phyloP scores from a whole-genome alignment of 2,888 invertebrate genomes.

The Caenorhabditis sp. region DNA sequence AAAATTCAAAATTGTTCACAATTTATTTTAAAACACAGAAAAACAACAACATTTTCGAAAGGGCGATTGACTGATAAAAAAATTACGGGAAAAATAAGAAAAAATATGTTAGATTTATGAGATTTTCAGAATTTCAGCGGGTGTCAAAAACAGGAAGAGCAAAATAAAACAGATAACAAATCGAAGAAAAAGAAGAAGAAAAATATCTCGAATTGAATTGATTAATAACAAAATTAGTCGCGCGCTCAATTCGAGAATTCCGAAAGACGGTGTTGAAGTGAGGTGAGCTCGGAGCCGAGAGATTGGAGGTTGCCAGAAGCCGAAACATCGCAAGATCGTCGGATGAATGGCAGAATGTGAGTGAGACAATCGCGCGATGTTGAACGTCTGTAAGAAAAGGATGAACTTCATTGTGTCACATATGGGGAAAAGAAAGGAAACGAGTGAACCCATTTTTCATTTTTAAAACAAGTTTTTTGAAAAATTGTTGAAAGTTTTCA shows the following conservation, averaged over 20 bases:
- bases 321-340: slow-evolving; percentile 35
- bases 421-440: too few species aligned
- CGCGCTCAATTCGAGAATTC: slow-evolving; percentile 16
- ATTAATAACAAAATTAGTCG: neutral
- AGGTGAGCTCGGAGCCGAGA: slow-evolving; percentile 27
- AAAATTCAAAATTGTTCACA: neutral
- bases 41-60: neutral
- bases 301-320: slow-evolving; percentile 9
- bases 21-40: neutral
- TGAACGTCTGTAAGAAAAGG: slow-evolving; percentile 20
- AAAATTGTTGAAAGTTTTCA: too few species aligned
- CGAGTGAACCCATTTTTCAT: too few species aligned
- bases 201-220: neutral
- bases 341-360: slow-evolving; percentile 38
- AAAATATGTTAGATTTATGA: neutral
- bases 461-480: too few species aligned
- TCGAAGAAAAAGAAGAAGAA: neutral
- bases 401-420: too few species aligned
- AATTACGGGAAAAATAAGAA: neutral
- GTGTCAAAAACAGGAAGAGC: neutral
- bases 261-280: slow-evolving; percentile 33
- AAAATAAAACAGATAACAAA: neutral
- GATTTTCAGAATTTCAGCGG: neutral
- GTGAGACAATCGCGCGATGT: slow-evolving; percentile 23
- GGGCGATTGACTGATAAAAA: neutral